Evolutionary conservation across 2,888 invertebrate species (phyloP).

Genomic region (Theretra japonica): DNA sequence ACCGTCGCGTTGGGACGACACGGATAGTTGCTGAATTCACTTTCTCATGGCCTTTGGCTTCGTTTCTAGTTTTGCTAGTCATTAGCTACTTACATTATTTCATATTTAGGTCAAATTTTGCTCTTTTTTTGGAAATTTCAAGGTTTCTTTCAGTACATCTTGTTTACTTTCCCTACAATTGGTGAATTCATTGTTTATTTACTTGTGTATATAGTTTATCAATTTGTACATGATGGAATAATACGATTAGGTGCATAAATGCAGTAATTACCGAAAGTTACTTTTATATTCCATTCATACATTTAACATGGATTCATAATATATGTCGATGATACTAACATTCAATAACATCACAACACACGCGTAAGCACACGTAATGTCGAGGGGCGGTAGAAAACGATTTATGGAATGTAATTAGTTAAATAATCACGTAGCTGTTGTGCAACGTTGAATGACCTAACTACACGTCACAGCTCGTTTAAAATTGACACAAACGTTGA

Average conservation of each 20-base stretch:
- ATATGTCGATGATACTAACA: background rate
- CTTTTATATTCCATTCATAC: background rate
- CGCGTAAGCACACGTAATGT: background rate
- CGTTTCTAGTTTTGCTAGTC: conserved; percentile 25
- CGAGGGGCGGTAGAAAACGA: background rate
- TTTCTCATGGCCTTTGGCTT: conserved; percentile 66
- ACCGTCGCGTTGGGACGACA: conserved; percentile 31
- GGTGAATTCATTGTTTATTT: no score
- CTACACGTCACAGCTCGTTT: conserved; percentile 16
- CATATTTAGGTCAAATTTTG: conserved; percentile 7
- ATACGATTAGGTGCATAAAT: no score
- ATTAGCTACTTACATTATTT: conserved; percentile 27
- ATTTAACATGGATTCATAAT: background rate
- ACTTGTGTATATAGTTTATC: no score
- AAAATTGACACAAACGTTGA: conserved; percentile 12
- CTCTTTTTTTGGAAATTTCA: background rate
- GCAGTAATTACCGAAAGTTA: background rate
- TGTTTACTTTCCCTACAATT: background rate
- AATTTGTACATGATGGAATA: no score
- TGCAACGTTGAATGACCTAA: conserved; percentile 15
- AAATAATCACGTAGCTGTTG: conserved; percentile 26
- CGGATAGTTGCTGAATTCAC: conserved; percentile 63
- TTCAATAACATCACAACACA: conserved; percentile 4
- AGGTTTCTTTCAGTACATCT: background rate
- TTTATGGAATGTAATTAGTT: conserved; percentile 15